These are phyloP conservation scores for Eupeodes latifasciatus DNA, from an alignment of 2,888 invertebrate genomes.

Conservation along the genomic window DNA sequence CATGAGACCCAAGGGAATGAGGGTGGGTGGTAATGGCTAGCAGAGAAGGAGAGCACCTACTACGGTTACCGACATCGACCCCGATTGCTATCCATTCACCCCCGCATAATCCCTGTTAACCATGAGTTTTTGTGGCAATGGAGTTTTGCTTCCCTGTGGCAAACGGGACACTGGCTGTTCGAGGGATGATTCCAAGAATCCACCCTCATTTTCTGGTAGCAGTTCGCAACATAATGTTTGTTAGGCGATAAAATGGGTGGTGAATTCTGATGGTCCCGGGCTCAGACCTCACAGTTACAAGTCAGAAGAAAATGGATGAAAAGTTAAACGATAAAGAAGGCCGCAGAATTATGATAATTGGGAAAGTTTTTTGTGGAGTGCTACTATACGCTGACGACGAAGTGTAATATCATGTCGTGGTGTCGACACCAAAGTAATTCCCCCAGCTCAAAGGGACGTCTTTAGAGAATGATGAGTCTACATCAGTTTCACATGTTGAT, in stretches of 20 bases:
- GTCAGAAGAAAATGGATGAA: constrained; percentile 62
- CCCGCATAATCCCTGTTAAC: constrained; percentile 37
- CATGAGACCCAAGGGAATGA: constrained; percentile 66
- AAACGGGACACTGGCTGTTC: neutral
- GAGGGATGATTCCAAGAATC: constrained; percentile 54
- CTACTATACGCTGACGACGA: constrained; percentile 38
- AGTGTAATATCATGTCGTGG: constrained; percentile 69
- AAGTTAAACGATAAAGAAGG: constrained; percentile 76
- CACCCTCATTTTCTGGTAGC: constrained; percentile 10
- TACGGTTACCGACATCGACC: constrained; percentile 13
- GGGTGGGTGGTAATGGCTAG: constrained; percentile 2
- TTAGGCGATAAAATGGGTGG: constrained; percentile 71
- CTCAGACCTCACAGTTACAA: constrained; percentile 35
- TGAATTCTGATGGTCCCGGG: constrained; percentile 30
- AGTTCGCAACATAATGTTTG: constrained; percentile 67
- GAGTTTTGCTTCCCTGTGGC: constrained; percentile 31
- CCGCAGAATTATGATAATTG: constrained; percentile 76
- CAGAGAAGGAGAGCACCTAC: constrained; percentile 30
- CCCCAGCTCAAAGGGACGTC: constrained; percentile 10
- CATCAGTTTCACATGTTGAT: constrained; percentile 74
- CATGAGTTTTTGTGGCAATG: constrained; percentile 18
- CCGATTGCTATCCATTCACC: constrained; percentile 21
- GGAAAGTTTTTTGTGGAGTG: constrained; percentile 73
- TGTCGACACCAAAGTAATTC: constrained; percentile 61
- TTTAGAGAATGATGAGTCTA: constrained; percentile 55